These are phyloP conservation scores for Dusona sp. DNA, from an alignment of 2,888 invertebrate species.

Conservation along the genomic window DNA sequence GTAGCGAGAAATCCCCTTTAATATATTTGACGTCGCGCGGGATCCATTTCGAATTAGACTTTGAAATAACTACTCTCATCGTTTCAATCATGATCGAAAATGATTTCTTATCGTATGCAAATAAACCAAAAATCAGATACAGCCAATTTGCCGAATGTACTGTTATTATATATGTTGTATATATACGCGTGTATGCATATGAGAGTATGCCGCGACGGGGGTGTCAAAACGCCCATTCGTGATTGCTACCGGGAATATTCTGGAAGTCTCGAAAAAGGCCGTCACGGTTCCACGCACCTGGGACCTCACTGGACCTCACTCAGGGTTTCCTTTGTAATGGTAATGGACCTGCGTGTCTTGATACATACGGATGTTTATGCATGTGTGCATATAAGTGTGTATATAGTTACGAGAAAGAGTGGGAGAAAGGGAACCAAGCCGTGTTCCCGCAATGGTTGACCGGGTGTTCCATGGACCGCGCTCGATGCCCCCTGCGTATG, in stretches of 20 bases:
- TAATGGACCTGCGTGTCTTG: slow-evolving; percentile 74
- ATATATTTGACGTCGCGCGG: not conserved
- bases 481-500: slow-evolving; percentile 5
- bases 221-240: slow-evolving; percentile 80
- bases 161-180: not conserved
- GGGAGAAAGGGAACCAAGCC: slow-evolving; percentile 31
- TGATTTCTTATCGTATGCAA: not conserved
- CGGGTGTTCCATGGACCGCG: slow-evolving; percentile 55
- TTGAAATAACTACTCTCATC: not conserved
- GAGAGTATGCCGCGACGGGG: slow-evolving; percentile 75
- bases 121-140: not conserved
- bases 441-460: slow-evolving; percentile 47
- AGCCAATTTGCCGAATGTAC: not conserved
- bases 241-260: slow-evolving; percentile 77
- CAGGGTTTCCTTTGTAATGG: slow-evolving; percentile 80
- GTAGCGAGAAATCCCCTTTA: not conserved
- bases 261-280: slow-evolving; percentile 71
- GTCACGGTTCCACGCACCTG: slow-evolving; percentile 83
- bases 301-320: slow-evolving; percentile 77
- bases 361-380: not conserved
- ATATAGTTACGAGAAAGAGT: not conserved
- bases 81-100: not conserved
- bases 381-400: not conserved
- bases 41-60: not conserved
- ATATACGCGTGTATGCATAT: not conserved